phyloP scores from a whole-genome alignment of 2,113 vertebrate species.

The Dryoscopus gambensis region DNA sequence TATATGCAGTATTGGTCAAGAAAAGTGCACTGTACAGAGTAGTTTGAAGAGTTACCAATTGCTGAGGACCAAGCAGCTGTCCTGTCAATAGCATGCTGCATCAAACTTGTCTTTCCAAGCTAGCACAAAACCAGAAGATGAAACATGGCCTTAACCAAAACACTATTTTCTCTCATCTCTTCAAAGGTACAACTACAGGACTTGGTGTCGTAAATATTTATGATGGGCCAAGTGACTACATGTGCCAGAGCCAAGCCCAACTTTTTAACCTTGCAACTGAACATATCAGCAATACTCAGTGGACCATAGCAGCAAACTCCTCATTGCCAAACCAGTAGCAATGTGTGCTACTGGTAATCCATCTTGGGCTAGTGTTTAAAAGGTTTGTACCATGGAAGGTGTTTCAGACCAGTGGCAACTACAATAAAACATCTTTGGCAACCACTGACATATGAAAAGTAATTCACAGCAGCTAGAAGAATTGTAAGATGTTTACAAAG shows the following conservation, averaged over 20 bases:
- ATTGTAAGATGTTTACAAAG: neutral
- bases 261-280: neutral
- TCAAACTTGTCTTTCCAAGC: neutral
- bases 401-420: neutral
- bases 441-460: neutral
- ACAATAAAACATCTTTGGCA: slow-evolving; percentile 24
- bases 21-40: neutral
- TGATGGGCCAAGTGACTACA: neutral
- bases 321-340: neutral
- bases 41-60: neutral
- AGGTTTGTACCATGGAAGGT: neutral
- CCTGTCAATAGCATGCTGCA: neutral
- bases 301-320: neutral
- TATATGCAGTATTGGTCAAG: neutral
- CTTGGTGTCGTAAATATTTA: neutral
- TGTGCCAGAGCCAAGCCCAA: neutral
- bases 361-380: neutral
- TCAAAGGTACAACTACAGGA: neutral
- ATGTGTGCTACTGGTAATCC: neutral
- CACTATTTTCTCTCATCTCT: neutral
- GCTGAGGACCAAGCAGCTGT: neutral
- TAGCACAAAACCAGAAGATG: neutral
- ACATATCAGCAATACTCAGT: neutral
- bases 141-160: neutral
- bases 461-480: neutral